Evolutionary conservation across 1,140 invertebrate species (phyloP), one percentile per base, ranked within the genome.

Genomic region (Megalopta genalis): DNA sequence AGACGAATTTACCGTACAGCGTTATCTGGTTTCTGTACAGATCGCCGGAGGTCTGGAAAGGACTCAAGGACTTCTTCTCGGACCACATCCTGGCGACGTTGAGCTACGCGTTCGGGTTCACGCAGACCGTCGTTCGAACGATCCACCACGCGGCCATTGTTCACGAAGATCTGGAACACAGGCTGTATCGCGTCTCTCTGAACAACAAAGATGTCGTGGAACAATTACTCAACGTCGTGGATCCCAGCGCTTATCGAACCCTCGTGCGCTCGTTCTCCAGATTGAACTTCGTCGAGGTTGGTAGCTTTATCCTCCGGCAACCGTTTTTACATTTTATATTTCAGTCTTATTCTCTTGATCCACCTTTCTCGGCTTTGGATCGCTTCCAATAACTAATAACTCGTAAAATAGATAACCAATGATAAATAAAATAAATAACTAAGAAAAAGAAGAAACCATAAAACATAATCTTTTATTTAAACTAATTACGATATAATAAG

Each of bases 61-160:
- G 80, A 4, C 74, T 92, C 1, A 83, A 63, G 52, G 39, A 84
- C 8, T 83, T 90, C 16, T 88, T 92, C 54, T 84, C 87, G 0
- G 70, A 75, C 0, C 87, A 89, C 9, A 57, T 91, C 60, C 68
- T 92, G 23, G 91, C 88, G 52, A 78, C 71, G 1, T 1, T 90
- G 21, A 86, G 90, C 0, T 91, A 91, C 62, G 0, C 89, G 46
- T 52, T 88, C 14, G 90, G 90, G 9, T 57, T 90, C 27, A 88
- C 74, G 27, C 84, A 90, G 60, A 89, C 87, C 42, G 72, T 91
- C 23, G 85, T 89, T 5, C 77, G 57, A 79, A 88, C 88, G 75
- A 75, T 85, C 60, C 88, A 92, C 64, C 90, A 92, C 65, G 79
- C 89, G 8, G 88, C 87, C 2, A 80, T 91, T 21, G 82, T 91